Evolutionary conservation across 2,888 invertebrate genomes (phyloP), one percentile per base, ranked within the genome.

Genomic region (Prosopocoilus inquinatus): DNA sequence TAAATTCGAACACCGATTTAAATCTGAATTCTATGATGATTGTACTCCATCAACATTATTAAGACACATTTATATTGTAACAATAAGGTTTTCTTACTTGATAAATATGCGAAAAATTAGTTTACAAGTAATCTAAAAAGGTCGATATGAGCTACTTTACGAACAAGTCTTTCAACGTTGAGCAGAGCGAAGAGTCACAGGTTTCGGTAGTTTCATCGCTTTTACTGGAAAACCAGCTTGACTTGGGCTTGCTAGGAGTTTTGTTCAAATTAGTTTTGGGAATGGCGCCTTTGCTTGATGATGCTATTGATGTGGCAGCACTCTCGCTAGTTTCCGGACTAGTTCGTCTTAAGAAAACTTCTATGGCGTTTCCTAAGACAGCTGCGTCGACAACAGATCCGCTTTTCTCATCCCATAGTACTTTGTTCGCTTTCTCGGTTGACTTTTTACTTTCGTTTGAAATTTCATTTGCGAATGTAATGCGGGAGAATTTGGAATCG

Each of bases 131-230:
- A 45, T 64, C 62, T 43, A 59, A 55, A 52, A 61, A 61, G 20
- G 56, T 53, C 32, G 57, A 56, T 52, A 64, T 66, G 58, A 72
- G 78, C 79, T 85, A 88, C 84, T 92, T 92, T 72, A 91, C 91
- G 75, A 92, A 92, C 49, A 92, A 84, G 78, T 92, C 91, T 77
- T 92, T 92, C 50, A 92, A 79, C 44, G 91, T 89, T 61, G 91
- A 87, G 79, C 91, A 91, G 64, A 92, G 82, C 32, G 89, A 88
- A 39, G 90, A 86, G 68, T 92, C 91, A 77, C 91, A 90, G 20
- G 87, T 82, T 65, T 89, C 89, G 54, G 82, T 76, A 32, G 55
- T 53, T 41, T 88, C 89, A 57, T 88, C 89, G 38, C 81, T 81
- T 71, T 86, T 84, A 64, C 78, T 79, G 9, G 80, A 75, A 66